Base-by-base conservation (phyloP, 2,888 invertebrate genomes). In the Oligia latruncula region DNA sequence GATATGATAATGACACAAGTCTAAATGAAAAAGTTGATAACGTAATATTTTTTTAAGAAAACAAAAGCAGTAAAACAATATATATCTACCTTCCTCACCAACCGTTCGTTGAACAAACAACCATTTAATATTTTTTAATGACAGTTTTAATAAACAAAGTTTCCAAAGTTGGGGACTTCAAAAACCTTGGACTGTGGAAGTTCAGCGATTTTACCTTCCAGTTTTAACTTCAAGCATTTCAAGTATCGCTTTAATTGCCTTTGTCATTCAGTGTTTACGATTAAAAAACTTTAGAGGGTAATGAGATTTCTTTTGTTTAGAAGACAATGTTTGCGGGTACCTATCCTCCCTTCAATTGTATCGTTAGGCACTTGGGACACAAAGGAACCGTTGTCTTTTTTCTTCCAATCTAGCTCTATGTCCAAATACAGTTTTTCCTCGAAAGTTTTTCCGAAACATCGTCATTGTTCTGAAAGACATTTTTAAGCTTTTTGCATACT, bases 251-350 rank as follows among this genome's bases (percentile, higher is more conserved):
- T 83, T 88, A 90, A 87, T 90, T 89, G 82, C 81, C 81, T 83
- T 82, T 80, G 87, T 78, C 87, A 71, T 78, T 79, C 77, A 79
- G 73, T 85, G 88, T 88, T 90, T 90, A 87, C 88, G 78, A 81
- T 90, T 88, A 82, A 84, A 88, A 87, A 90, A 90, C 87, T 88
- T 90, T 71, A 35, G 75, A 64, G 49, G 58, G 62, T 87, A 85
- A 90, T 90, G 89, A 90, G 81, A 90, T 87, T 90, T 82, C 90
- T 90, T 88, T 89, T 89, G 88, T 88, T 89, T 80, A 55, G 52
- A 23, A 62, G 73, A 84, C 52, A 80, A 79, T 81, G 71, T 84
- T 84, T 87, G 60, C 29, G 84, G 62, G 66, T 58, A 71, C n/a
- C 55, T 67, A 13, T 40, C 23, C 65, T 74, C 29, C 67, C 64